Evolutionary conservation across 2,113 vertebrate species (phyloP), one percentile per base, ranked within the genome.

Genomic region (Scatophagus argus): DNA sequence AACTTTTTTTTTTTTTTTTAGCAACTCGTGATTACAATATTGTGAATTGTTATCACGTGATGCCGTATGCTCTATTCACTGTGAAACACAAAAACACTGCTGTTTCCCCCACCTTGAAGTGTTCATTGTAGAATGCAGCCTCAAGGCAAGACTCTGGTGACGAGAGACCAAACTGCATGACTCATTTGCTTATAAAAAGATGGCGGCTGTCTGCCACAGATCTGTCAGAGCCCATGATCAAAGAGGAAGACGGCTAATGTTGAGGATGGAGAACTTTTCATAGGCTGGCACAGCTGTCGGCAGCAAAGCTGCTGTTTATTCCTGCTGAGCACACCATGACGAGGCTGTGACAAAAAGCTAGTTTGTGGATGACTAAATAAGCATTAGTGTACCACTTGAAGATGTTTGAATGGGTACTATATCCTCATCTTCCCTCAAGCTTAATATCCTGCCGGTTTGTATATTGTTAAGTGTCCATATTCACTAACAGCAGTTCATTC

Each of bases 111-210:
- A 54, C 55, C 65, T 75, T 88, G 14, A 81, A 56, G 68, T 69
- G 66, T 73, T 83, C 41, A 68, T 61, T 66, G 70, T 63, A 58
- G 69, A 64, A 69, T 36, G 70, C 25, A 74, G 49, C 78, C 67
- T 89, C 23, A 58, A 85, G 74, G 68, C 68, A 61, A 29, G 41
- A 69, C 71, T 80, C 52, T 71, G 56, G 80, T 49, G 76, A 85
- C n/a, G 3, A 55, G 68, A 81, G 61, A 82, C 79, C 60, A 25
- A 36, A 46, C 74, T 43, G 49, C 49, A 83, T 90, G 87, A 88
- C 71, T 91, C 86, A 82, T 86, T 85, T 82, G 54, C 83, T 89
- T 87, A 64, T 81, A 74, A 83, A 90, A 90, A 85, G 67, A 89
- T 81, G 82, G 77, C 41, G 58, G 58, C 63, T 86, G 81, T 86